These are phyloP conservation scores for Delphinapterus leucas DNA, from an alignment of 2,113 vertebrate genomes.

Conservation along the genomic window DNA sequence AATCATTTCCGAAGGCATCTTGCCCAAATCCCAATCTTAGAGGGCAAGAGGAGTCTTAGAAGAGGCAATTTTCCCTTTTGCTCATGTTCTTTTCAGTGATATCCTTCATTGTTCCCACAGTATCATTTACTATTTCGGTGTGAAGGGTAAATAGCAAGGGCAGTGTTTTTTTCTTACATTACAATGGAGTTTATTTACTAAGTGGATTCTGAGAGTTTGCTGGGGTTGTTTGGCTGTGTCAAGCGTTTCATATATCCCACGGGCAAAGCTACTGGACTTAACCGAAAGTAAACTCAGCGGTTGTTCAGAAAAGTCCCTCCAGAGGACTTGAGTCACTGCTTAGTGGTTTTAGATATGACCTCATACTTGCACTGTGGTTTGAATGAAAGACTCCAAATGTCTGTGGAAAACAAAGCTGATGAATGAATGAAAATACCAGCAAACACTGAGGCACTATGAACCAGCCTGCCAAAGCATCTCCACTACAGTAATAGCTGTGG, in stretches of 20 bases:
- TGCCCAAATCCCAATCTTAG: conserved; percentile 79
- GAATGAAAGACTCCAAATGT: background rate
- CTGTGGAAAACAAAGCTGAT: background rate
- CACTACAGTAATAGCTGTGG: accelerated
- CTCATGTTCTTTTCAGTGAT: conserved; percentile 38
- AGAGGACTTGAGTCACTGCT: background rate
- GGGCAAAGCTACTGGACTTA: background rate
- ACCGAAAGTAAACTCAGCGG: conserved; percentile 27
- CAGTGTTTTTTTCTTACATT: conserved; percentile 21
- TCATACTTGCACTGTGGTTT: background rate
- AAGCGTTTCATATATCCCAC: background rate
- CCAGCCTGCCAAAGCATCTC: accelerated
- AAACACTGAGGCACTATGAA: background rate
- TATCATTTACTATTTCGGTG: conserved; percentile 34
- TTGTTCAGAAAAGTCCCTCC: background rate
- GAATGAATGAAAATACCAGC: background rate
- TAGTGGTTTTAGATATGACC: background rate
- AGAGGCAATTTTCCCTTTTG: conserved; percentile 61
- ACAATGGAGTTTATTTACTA: conserved; percentile 34
- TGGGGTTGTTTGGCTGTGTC: background rate
- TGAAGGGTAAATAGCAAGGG: conserved; percentile 4
- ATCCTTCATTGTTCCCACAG: conserved; percentile 54
- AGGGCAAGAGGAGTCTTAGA: conserved; percentile 69
- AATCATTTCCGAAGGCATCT: conserved; percentile 82
- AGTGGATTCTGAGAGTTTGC: conserved; percentile 16